Evolutionary conservation across 2,797 vertebrate species (phyloP).

Genomic region (Helicolenus hilgendorfi): DNA sequence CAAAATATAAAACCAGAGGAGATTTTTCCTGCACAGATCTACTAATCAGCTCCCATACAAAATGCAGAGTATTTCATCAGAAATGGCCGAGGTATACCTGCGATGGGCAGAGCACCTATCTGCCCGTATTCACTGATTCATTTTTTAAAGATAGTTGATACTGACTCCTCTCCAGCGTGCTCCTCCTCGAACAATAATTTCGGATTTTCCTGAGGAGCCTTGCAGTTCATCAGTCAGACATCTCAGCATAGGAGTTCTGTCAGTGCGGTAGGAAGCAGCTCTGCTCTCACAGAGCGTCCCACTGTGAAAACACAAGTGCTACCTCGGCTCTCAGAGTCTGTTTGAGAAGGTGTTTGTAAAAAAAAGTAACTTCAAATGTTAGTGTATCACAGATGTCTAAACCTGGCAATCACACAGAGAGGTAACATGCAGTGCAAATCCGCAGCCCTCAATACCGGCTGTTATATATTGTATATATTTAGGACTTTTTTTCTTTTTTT

Average conservation of each 20-base stretch:
- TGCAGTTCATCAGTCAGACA: constrained; percentile 46
- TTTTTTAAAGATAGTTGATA: constrained; percentile 28
- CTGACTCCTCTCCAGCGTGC: constrained; percentile 22
- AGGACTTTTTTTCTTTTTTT: background rate
- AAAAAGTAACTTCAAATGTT: constrained; percentile 13
- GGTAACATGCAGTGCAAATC: background rate
- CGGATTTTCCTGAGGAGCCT: constrained; percentile 39
- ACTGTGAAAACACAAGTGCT: constrained; percentile 42
- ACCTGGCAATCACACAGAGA: background rate
- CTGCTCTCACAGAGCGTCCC: background rate
- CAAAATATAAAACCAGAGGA: background rate
- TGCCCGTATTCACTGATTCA: constrained; percentile 7
- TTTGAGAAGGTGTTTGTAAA: constrained; percentile 37
- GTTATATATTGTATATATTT: background rate
- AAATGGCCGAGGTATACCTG: constrained; percentile 1
- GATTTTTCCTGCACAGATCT: background rate
- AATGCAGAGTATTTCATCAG: constrained; percentile 5
- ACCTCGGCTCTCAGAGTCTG: constrained; percentile 9
- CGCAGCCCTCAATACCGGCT: background rate
- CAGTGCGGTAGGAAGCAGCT: constrained; percentile 19
- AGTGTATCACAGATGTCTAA: constrained; percentile 7
- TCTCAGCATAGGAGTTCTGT: constrained; percentile 3
- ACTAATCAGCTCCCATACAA: background rate
- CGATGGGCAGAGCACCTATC: constrained; percentile 13
- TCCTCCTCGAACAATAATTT: constrained; percentile 30